Conservation (phyloP, 2,113 vertebrate genomes). For the Strigops habroptila region DNA sequence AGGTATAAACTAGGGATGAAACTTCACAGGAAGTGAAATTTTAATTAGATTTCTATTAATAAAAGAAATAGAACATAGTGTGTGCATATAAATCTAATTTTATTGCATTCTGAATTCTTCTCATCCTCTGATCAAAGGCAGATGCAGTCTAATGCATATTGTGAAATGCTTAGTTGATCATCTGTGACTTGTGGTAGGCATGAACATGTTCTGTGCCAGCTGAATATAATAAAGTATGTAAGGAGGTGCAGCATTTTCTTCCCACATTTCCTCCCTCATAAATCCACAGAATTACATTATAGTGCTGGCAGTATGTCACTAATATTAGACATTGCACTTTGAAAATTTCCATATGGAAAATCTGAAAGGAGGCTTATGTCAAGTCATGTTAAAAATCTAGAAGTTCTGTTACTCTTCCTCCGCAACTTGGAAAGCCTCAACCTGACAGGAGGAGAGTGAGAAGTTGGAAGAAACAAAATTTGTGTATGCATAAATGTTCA, state of each 20-base stretch:
- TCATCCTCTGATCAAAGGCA: not conserved
- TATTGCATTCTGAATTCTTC: not conserved
- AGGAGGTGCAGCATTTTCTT: not conserved
- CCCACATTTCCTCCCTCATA: not conserved
- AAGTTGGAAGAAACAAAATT: not conserved
- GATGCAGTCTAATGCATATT: not conserved
- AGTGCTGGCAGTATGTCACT: not conserved
- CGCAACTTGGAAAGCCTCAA: not conserved
- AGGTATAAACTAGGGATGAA: not conserved
- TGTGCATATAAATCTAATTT: not conserved
- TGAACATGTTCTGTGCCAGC: not conserved
- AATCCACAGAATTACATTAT: not conserved
- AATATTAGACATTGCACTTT: not conserved
- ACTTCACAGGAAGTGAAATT: not conserved
- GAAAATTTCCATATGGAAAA: not conserved
- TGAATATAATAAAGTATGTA: not conserved
- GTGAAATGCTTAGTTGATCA: not conserved
- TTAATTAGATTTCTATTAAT: not conserved
- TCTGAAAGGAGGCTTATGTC: not conserved
- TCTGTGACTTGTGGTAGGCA: not conserved
- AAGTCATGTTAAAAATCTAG: not conserved
- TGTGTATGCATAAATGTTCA: not conserved
- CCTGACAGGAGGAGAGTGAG: not conserved
- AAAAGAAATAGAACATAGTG: not conserved
- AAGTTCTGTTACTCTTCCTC: not conserved